Evolutionary conservation across 35 echinoderm and acorn worm genomes (phyloP).

Genomic region (Ophioderma brevispina): DNA sequence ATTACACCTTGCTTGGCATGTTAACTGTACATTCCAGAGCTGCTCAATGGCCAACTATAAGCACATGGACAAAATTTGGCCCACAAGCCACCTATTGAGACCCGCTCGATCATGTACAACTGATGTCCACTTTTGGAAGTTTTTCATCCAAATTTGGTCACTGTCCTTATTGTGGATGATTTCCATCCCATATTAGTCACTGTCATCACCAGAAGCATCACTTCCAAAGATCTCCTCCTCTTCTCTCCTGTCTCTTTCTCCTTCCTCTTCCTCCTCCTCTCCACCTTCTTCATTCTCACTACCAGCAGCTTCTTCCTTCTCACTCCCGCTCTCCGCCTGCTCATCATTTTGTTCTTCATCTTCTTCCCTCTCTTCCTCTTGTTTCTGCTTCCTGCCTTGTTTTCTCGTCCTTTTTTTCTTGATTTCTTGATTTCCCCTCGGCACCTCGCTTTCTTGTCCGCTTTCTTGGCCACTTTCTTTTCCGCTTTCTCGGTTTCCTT

Average conservation of each 20-base stretch:
- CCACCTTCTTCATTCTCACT: constrained; percentile 21
- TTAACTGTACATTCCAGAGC: no score
- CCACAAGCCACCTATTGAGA: no score
- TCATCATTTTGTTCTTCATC: not conserved
- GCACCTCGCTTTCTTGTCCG: constrained; percentile 46
- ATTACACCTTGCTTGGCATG: no score
- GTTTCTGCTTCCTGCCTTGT: constrained; percentile 23
- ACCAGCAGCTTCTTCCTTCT: constrained; percentile 3
- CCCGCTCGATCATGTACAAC: no score
- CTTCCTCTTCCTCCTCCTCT: constrained; percentile 64
- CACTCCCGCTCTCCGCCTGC: not conserved
- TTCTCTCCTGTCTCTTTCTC: constrained; percentile 49
- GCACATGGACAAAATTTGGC: no score
- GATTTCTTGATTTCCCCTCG: constrained; percentile 28
- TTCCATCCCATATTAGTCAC: not conserved
- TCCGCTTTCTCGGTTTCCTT: constrained; percentile 39
- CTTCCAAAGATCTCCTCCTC: constrained; percentile 86
- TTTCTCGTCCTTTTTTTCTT: constrained; percentile 8
- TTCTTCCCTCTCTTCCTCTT: constrained; percentile 10
- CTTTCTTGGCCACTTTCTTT: constrained; percentile 57
- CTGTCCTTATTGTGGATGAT: no score
- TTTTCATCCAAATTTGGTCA: no score
- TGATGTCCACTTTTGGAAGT: no score
- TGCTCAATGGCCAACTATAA: no score
- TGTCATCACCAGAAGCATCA: constrained; percentile 67